Evolutionary conservation across 2,113 vertebrate genomes (phyloP), one percentile per base, ranked within the genome.

Genomic region (Hypomesus transpacificus): DNA sequence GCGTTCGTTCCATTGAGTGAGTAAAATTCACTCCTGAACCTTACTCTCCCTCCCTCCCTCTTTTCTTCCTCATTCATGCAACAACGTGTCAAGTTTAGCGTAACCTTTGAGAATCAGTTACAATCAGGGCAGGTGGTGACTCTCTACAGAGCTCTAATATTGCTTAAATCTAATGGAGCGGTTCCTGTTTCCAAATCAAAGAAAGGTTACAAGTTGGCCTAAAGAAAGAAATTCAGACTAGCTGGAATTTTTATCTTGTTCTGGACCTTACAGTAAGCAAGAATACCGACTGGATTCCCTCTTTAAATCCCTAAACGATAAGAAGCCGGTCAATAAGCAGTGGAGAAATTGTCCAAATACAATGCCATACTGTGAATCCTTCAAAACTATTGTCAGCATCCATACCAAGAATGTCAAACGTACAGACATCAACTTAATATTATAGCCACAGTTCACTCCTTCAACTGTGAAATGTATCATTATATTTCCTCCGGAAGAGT

Each of bases 131-230:
- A 78, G 68, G 63, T 68, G n/a, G 39, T 71, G 73, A 70, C 7
- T 80, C 75, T 82, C 72, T 79, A 66, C 68, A 78, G 51, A 62
- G 63, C 50, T 61, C 54, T 81, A 83, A 83, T 82, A 71, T 84
- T 62, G 70, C 31, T 57, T 82, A 76, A 79, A 76, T 80, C 79
- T 73, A 69, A 46, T 13, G 39, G 39, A 46, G 28, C 56, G 74
- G 28, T 54, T 75, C 18, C 52, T 11, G 4, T 51, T 28, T 2
- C 59, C 34, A 71, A 78, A 75, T 76, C 59, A 82, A 84, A 80
- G 74, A 46, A 52, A 73, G 67, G 46, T 24, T 66, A 71, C 46
- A 16, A 73, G 26, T 72, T 77, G 76, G 74, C 60, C 50, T 28
- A 24, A 52, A 22, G 63, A 74, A 18, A 75, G 18, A 84, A 78